Evolutionary conservation across 2,888 invertebrate species (phyloP), one percentile per base, ranked within the genome.

Genomic region (Clostera curtula): DNA sequence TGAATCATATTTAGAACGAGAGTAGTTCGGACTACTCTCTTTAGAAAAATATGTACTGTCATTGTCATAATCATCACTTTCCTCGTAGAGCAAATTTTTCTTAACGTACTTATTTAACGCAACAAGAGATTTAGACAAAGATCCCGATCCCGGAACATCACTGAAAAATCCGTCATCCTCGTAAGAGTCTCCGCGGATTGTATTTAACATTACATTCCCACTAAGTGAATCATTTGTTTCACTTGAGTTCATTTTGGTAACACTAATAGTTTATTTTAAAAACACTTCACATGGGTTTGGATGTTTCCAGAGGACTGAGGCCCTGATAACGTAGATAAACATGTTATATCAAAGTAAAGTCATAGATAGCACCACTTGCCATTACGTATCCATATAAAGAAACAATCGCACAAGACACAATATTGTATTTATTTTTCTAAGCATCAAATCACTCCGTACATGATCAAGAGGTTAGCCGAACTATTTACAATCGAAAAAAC

Each of bases 41-140:
- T 80, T 80, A 14, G 82, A 75, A 50, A 74, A 80, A 45, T 77
- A 82, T 11, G 70, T 74, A 27, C 58, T 57, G 33, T 83, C 82
- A 24, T 56, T 52, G 30, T 63, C 61, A 15, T 48, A 34, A 29
- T 53, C 54, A 25, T 47, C 68, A 36, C 59, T 64, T 30, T 77
- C 70, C 26, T 76, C 79, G 25, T 70, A 71, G 5, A 76, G 56
- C 35, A 83, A 62, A 66, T 82, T 82, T 31, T 73, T 74, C 46
- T 76, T 82, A 2, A 83, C 65, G 36, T 71, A 83, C 36, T 68
- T 73, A 40, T 83, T 83, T 18, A 82, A 44, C n/a, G 83, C 83
- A 23, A 73, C 47, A 26, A 70, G 49, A 4, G 83, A 82, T 54
- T 65, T 76, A 4, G 82, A 72, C 49, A 79, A 50, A 2, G 76